These are phyloP conservation scores for Cynocephalus volans DNA, from an alignment of 2,113 vertebrate species.

Conservation along the genomic window DNA sequence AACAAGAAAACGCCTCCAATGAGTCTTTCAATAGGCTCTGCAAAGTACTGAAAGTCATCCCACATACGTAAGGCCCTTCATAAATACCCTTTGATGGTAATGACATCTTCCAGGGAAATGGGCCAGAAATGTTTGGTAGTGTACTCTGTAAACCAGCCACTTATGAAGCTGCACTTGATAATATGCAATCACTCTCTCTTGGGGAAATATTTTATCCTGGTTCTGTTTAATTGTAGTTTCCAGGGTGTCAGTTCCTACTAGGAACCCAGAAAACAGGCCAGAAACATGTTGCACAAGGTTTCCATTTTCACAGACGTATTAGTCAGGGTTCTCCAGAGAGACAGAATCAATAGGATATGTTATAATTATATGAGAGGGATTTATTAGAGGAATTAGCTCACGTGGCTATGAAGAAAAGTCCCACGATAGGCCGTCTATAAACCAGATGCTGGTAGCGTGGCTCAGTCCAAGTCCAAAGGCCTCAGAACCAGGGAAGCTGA, in stretches of 20 bases:
- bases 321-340: no score
- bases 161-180: neutral
- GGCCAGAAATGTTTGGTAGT: no score
- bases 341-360: no score
- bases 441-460: no score
- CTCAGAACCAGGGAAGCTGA: no score
- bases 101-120: neutral
- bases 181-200: neutral
- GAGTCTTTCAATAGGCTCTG: neutral
- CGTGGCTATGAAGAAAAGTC: no score
- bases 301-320: neutral
- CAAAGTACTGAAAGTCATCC: neutral
- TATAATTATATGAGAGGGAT: no score
- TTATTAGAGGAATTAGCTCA: no score
- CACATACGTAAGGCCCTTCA: neutral
- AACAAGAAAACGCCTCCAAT: neutral
- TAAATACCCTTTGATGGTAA: neutral
- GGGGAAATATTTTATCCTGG: neutral
- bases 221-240: neutral
- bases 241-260: rapidly evolving
- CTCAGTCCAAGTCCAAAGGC: no score
- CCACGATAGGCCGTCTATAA: no score
- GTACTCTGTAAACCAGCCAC: neutral
- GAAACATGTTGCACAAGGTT: neutral
- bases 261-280: neutral